Percentiles rank a stretch among this genome's conserved stretches.
phyloP scores from a whole-genome alignment of 2,797 vertebrate genomes.

The Hylomyscus alleni region DNA sequence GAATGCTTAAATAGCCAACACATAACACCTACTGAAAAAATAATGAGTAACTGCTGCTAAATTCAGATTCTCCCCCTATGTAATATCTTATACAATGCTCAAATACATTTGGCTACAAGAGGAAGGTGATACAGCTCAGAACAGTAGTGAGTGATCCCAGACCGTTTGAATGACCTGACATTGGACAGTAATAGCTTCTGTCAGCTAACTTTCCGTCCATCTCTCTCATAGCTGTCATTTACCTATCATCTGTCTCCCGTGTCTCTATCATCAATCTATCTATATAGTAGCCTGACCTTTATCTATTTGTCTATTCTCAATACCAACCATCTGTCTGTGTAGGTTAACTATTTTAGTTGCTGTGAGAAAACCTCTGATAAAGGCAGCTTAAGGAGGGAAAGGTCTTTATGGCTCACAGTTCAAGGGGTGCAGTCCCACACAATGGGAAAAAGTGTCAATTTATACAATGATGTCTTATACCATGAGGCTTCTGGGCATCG shows the following conservation, averaged over 20 bases:
- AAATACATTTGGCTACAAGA: not conserved
- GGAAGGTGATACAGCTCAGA: not conserved
- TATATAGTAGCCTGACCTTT: not conserved
- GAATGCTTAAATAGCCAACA: slow-evolving; percentile 21
- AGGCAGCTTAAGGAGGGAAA: not conserved
- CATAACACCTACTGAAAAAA: not conserved
- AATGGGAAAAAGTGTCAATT: not conserved
- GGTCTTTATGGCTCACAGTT: not conserved
- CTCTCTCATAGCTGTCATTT: too few relatives aligned
- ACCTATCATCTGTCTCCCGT: not conserved
- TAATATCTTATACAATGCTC: not conserved
- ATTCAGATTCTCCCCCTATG: not conserved
- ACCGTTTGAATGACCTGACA: not conserved
- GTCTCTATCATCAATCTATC: not conserved
- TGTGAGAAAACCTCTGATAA: not conserved
- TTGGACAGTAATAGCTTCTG: not conserved
- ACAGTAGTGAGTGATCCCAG: not conserved
- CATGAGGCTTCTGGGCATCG: not conserved
- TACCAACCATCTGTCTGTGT: not conserved
- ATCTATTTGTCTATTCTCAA: not conserved
- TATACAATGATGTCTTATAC: not conserved
- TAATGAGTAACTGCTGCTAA: not conserved
- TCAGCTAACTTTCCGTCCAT: not conserved
- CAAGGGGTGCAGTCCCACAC: not conserved
- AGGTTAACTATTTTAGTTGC: not conserved